Evolutionary conservation across 2,888 invertebrate species (phyloP), one percentile per base, ranked within the genome.

Genomic region (Danaus chrysippus): DNA sequence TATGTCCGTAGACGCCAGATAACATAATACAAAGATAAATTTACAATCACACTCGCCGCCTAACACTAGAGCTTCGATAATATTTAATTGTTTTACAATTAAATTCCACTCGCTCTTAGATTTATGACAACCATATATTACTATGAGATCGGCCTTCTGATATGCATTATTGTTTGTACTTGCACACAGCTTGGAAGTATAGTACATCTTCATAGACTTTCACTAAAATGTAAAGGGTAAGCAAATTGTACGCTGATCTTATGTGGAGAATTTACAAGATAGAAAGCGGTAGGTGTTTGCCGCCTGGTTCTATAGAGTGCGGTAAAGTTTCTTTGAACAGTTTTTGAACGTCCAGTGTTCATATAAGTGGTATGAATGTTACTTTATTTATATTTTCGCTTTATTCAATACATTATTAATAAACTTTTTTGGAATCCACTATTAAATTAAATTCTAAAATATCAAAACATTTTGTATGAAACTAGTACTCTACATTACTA

Each of bases 201-300:
- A 64, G 62, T 61, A 61, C 62, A 62, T 66, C 66, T 66, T 59
- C 59, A 57, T 58, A 59, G 57, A 66, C 66, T 68, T 68, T 68
- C 68, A 59, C 68, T 64, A 19, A 49, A 63, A 59, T 59, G 61
- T 67, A 67, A 67, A 67, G 63, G 66, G 61, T 61, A 63, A 63
- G 61, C 65, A 62, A 65, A 65, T 63, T 60, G 61, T 66, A 64
- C 58, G 60, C 58, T 55, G 57, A 17, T 52, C 63, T 61, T 68
- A 67, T 64, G 59, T 61, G 44, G 43, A 63, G 58, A 57, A 66
- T 63, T 68, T 58, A 63, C 60, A 62, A 65, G 66, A 63, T 71
- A 70, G 66, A 65, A 67, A 70, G 62, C 58, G 64, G 69, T 66
- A 63, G 67, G 68, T 64, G 68, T 61, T 64, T 65, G 68, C 71